phyloP scores from a whole-genome alignment of 2,113 vertebrate species.

The Bujurquina vittata region DNA sequence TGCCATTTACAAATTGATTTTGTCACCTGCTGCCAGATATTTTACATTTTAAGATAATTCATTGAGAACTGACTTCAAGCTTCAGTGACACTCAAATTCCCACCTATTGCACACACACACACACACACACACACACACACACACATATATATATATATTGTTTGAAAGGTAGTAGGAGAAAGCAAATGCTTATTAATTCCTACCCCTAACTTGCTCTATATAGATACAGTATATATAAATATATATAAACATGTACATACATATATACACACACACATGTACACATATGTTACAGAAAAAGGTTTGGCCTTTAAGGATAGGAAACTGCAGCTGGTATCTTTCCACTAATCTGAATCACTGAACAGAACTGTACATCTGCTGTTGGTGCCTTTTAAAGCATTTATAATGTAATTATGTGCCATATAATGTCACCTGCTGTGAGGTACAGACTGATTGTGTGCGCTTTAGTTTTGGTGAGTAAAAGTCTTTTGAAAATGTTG shows the following conservation, averaged over 20 bases:
- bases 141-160: too few relatives aligned
- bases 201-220: too few relatives aligned
- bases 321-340: not conserved
- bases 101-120: too few relatives aligned
- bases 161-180: too few relatives aligned
- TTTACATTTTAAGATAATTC: not conserved
- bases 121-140: too few relatives aligned
- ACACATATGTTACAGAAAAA: not conserved
- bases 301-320: not conserved
- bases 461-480: not conserved
- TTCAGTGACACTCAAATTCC: not conserved
- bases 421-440: too few relatives aligned
- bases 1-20: not conserved
- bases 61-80: not conserved
- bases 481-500: not conserved
- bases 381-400: not conserved
- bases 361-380: not conserved
- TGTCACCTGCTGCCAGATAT: not conserved
- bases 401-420: too few relatives aligned
- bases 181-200: too few relatives aligned
- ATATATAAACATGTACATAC: too few relatives aligned
- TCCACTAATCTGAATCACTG: not conserved
- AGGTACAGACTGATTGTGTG: too few relatives aligned
- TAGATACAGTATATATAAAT: too few relatives aligned
- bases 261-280: too few relatives aligned